Percentiles rank a stretch among this genome's conserved stretches.
Conservation (phyloP, 2,888 invertebrate species). For the Selenia dentaria region DNA sequence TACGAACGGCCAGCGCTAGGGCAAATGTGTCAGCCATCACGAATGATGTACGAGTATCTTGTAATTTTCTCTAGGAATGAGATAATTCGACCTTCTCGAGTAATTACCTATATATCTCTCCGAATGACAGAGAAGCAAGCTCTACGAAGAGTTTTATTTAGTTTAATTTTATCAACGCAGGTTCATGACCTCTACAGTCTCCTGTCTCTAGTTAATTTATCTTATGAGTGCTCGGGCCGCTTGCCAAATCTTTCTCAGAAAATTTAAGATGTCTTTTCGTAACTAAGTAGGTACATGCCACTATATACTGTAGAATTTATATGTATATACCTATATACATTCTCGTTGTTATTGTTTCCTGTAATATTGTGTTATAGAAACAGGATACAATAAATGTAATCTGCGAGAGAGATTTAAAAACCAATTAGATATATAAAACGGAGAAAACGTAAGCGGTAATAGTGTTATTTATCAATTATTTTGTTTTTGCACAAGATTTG, state of each 20-base stretch:
- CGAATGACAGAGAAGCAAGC: background rate
- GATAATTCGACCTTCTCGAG: constrained; percentile 15
- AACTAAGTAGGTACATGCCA: no score
- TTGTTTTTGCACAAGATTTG: no score
- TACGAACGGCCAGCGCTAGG: constrained; percentile 39
- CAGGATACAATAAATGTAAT: no score
- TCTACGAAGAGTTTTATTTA: constrained; percentile 1
- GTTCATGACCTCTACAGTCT: constrained; percentile 25
- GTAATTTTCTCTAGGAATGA: constrained; percentile 23
- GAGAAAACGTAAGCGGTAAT: no score
- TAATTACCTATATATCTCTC: background rate
- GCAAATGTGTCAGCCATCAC: constrained; percentile 29
- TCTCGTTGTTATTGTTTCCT: no score
- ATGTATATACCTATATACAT: no score
- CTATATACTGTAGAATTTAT: no score
- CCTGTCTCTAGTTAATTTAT: constrained; percentile 26
- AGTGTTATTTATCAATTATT: no score
- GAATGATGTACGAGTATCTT: constrained; percentile 25
- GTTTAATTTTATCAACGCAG: constrained; percentile 19
- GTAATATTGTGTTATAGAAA: no score
- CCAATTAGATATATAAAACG: no score
- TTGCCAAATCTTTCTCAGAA: constrained; percentile 23
- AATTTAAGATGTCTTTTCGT: background rate
- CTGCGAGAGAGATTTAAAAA: no score
- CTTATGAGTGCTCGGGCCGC: constrained; percentile 19